A percentile compares a stretch with the other conserved stretches of the same genome.
These are phyloP conservation scores for Puffinus mauretanicus DNA, from an alignment of 2,113 vertebrate genomes.

Conservation along the genomic window DNA sequence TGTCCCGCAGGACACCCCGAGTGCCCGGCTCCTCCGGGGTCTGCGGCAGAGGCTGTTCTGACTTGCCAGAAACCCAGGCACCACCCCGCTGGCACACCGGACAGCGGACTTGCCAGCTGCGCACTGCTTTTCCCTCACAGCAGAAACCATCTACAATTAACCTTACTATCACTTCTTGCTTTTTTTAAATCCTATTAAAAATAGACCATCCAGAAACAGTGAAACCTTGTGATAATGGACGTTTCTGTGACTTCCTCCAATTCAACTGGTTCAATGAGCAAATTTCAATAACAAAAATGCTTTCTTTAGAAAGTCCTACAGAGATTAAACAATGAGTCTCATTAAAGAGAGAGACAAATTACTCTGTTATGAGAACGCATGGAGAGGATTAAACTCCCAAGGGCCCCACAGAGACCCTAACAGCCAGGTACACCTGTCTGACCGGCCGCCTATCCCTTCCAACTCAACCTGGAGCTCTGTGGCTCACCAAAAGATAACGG, in stretches of 20 bases:
- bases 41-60: background rate
- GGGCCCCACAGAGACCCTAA: background rate
- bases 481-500: background rate
- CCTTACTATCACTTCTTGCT: background rate
- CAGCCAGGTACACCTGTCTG: background rate
- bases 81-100: background rate
- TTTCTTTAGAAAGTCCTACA: background rate
- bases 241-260: constrained; percentile 20
- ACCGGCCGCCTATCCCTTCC: accelerated
- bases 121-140: background rate
- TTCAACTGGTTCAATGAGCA: background rate
- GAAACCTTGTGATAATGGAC: background rate
- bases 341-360: background rate
- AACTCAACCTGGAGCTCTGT: background rate
- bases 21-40: accelerated
- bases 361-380: background rate
- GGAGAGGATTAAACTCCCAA: background rate
- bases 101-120: background rate
- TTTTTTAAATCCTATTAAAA: background rate
- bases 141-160: background rate
- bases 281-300: background rate
- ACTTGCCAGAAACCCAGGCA: background rate
- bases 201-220: background rate
- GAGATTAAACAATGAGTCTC: background rate
- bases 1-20: background rate